Base-by-base conservation (phyloP, 2,113 vertebrate species). In the Monarcha castaneiventris region DNA sequence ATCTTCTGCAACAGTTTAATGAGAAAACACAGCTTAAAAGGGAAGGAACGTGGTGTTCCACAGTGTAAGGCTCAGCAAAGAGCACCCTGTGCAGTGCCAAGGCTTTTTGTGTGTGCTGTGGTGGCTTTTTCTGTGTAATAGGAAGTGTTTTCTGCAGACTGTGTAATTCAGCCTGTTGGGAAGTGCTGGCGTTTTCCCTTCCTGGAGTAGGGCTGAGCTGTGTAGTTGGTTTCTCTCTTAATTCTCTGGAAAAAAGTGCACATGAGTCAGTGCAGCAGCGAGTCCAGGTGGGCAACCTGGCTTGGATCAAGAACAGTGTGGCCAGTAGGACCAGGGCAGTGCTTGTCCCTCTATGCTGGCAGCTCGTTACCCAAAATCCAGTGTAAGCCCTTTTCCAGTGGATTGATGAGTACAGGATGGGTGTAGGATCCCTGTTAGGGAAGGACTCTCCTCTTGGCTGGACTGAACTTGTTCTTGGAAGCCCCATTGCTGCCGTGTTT, bases 111-210 rank as follows among this genome's bases (percentile, higher is more conserved):
- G 44, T 39, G 54, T 62, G 20, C 25, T 41, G 75, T 49, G 46
- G 11, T 61, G 37, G 43, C 48, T 56, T 44, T 54, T 83, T 43
- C 32, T 46, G 16, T 69, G 33, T 3, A 64, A 56, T 81, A 77
- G 95, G 96, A 94, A 97, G 92, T 75, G 68, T 68, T 96, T 96
- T 95, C 41, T 96, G 94, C 90, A 75, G 76, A 56, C 59, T n/a
- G 32, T 58, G 67, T 69, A 27, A 39, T 56, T 77, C 55, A 6
- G 29, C 7, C 71, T 58, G 48, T 22, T 61, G 72, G 64, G 80
- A 43, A 59, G 30, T 26, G 75, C 91, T 90, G 63, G 33, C 2
- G 1, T 48, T 73, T 48, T 68, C 46, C 55, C 68, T 95, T 95
- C 90, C 94, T 80, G 82, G 76, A 82, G 56, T 10, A 48, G 30